Evolutionary conservation across 2,797 vertebrate genomes (phyloP).

Genomic region (Bradypodion ventrale): DNA sequence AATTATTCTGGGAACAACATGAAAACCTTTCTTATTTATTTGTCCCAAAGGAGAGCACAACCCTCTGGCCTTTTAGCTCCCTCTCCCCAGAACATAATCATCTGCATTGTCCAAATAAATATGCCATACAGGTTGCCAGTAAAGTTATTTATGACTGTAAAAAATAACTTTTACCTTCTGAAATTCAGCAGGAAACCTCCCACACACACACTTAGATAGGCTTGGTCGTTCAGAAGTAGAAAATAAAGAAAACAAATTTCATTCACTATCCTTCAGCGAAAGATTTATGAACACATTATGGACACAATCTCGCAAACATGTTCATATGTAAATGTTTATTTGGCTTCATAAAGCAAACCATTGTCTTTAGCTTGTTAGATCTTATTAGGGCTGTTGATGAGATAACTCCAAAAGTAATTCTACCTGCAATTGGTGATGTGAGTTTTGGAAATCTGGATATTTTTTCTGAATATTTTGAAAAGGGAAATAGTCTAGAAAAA

Average conservation of each 20-base stretch:
- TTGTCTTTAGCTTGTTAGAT: too few species aligned
- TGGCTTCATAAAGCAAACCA: too few species aligned
- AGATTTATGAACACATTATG: slow-evolving; percentile 36
- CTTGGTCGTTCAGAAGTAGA: not conserved
- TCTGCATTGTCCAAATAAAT: slow-evolving; percentile 16
- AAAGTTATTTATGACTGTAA: not conserved
- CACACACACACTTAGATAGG: not conserved
- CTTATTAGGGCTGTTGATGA: too few species aligned
- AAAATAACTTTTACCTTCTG: not conserved
- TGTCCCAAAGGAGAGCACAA: slow-evolving; percentile 54
- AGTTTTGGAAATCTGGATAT: too few species aligned
- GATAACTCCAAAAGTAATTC: too few species aligned
- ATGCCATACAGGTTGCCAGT: not conserved
- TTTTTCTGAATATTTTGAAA: too few species aligned
- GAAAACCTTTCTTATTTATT: slow-evolving; percentile 55
- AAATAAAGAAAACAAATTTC: not conserved
- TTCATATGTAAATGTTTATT: too few species aligned
- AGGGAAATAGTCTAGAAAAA: too few species aligned
- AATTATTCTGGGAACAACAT: slow-evolving; percentile 56
- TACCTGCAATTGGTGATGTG: too few species aligned
- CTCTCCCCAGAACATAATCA: not conserved
- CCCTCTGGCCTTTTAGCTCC: slow-evolving; percentile 12
- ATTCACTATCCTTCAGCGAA: not conserved
- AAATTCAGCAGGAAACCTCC: slow-evolving; percentile 8
- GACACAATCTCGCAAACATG: too few species aligned